Conservation (phyloP, 2,888 invertebrate species). For the Oconnorella tubifera region DNA sequence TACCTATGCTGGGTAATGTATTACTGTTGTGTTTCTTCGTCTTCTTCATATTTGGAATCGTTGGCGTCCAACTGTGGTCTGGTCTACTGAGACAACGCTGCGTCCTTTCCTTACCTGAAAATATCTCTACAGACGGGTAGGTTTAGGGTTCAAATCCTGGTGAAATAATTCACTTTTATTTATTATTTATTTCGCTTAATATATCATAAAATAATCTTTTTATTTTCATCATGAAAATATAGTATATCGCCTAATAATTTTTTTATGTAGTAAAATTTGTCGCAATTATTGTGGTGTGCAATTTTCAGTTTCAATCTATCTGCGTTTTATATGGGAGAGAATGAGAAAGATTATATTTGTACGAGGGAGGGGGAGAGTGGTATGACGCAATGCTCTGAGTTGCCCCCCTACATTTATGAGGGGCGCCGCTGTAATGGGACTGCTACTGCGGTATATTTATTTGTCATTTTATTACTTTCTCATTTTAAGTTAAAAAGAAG, state of each 20-base stretch:
- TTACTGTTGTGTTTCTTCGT: constrained; percentile 96
- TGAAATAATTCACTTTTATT: too few species aligned
- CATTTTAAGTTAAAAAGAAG: too few species aligned
- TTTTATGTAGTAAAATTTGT: too few species aligned
- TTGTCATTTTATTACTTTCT: too few species aligned
- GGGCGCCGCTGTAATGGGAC: constrained; percentile 76
- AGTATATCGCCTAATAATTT: too few species aligned
- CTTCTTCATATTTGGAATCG: constrained; percentile 99
- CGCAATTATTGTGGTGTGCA: too few species aligned
- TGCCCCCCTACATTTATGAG: constrained; percentile 62
- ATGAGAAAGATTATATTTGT: constrained; percentile 81
- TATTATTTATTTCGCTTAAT: too few species aligned
- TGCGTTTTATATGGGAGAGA: background rate
- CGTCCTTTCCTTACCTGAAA: constrained; percentile 61
- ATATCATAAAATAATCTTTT: too few species aligned
- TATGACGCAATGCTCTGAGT: constrained; percentile 71
- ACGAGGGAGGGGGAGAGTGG: constrained; percentile 87
- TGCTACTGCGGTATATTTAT: constrained; percentile 63
- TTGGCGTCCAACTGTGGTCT: constrained; percentile 99
- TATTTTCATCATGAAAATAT: too few species aligned
- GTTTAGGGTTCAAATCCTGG: too few species aligned
- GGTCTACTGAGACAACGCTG: constrained; percentile 93
- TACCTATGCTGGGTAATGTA: constrained; percentile 99
- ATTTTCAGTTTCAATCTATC: background rate
- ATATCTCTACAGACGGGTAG: constrained; percentile 26